These are phyloP conservation scores for Biston betularia DNA, from an alignment of 2,888 invertebrate genomes.

Conservation along the genomic window DNA sequence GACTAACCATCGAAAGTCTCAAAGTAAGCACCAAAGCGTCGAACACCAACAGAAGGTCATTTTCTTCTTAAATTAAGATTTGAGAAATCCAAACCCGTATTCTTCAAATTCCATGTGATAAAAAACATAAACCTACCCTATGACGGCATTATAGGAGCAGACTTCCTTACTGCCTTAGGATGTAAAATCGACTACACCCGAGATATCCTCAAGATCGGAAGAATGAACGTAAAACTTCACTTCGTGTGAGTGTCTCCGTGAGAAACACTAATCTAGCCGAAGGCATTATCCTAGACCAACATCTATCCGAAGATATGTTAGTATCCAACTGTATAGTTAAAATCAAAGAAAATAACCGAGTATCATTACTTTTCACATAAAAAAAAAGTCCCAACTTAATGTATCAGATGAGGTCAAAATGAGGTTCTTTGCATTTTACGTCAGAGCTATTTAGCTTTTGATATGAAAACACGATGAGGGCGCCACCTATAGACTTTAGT, in stretches of 20 bases:
- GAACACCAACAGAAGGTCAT: too few relatives aligned
- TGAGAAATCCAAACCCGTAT: too few relatives aligned
- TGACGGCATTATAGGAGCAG: not conserved
- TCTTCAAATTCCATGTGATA: not conserved
- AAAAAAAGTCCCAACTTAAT: not conserved
- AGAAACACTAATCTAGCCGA: not conserved
- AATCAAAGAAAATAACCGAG: not conserved
- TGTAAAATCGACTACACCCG: not conserved
- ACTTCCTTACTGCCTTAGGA: not conserved
- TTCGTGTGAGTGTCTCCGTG: not conserved
- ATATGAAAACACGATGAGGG: too few relatives aligned
- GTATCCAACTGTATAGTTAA: not conserved
- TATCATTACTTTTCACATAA: too few relatives aligned
- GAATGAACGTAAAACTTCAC: not conserved
- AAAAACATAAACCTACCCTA: not conserved
- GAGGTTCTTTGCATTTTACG: too few relatives aligned
- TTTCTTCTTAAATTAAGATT: not conserved
- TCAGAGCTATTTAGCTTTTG: not conserved
- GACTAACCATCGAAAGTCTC: too few relatives aligned
- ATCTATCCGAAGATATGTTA: not conserved
- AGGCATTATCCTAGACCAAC: not conserved
- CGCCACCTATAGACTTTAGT: not conserved
- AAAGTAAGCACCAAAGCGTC: too few relatives aligned
- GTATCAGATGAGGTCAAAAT: not conserved
- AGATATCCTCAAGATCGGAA: not conserved